phyloP scores from a whole-genome alignment of 2,888 invertebrate genomes.

The Arge pagana region DNA sequence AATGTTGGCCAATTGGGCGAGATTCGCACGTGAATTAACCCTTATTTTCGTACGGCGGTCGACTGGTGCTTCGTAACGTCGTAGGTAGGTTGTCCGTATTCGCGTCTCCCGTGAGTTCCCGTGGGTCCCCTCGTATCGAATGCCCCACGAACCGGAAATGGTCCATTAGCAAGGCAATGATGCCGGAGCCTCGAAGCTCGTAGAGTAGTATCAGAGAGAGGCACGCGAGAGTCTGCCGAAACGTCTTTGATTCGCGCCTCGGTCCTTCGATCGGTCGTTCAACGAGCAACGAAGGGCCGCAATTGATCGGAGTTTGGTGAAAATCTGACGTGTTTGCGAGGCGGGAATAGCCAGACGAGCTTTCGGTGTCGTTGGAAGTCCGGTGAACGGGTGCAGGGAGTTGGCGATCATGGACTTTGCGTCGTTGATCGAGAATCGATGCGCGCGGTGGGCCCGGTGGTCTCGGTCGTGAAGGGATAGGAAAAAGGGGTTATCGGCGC shows the following conservation, averaged over 20 bases:
- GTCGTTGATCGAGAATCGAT: too few relatives aligned
- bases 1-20: too few relatives aligned
- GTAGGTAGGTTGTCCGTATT: constrained; percentile 7
- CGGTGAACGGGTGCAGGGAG: too few relatives aligned
- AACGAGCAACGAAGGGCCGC: too few relatives aligned
- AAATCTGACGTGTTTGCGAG: too few relatives aligned
- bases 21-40: background rate
- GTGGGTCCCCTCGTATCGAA: constrained; percentile 15
- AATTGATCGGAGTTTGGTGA: too few relatives aligned
- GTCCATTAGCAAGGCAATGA: constrained; percentile 42
- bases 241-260: constrained; percentile 12
- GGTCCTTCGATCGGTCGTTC: too few relatives aligned
- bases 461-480: background rate
- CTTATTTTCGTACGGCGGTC: background rate
- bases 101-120: constrained; percentile 10
- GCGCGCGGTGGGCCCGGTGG: background rate
- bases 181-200: constrained; percentile 31
- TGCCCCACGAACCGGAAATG: constrained; percentile 43
- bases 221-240: constrained; percentile 4
- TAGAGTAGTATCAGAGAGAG: constrained; percentile 31
- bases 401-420: too few relatives aligned
- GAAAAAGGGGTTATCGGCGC: background rate
- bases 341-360: too few relatives aligned
- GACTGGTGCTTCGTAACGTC: background rate
- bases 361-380: too few relatives aligned